Evolutionary conservation across 1,140 invertebrate genomes (phyloP), one percentile per base, ranked within the genome.

Genomic region (Cyrtorhinus lividipennis): DNA sequence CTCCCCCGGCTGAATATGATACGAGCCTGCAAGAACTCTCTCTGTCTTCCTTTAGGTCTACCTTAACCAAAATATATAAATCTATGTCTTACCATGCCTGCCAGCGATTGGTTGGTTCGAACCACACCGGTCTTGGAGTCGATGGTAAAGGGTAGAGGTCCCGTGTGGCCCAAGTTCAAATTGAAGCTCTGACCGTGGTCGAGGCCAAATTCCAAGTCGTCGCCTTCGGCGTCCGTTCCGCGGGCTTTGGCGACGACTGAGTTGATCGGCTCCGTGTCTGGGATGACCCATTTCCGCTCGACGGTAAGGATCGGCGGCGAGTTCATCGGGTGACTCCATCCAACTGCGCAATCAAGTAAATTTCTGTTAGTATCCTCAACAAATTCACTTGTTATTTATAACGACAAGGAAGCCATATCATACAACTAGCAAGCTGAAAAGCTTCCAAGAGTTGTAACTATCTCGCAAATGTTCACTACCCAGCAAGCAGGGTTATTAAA

Each of bases 41-140:
- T n/a, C n/a, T n/a, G n/a, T n/a, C n/a, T n/a, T n/a, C n/a, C n/a
- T n/a, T n/a, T n/a, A n/a, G n/a, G n/a, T n/a, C n/a, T n/a, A n/a
- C n/a, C n/a, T n/a, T n/a, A n/a, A n/a, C n/a, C n/a, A n/a, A n/a
- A n/a, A n/a, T n/a, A n/a, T n/a, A n/a, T n/a, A n/a, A n/a, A n/a
- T n/a, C n/a, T n/a, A n/a, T n/a, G n/a, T n/a, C 78, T 80, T 74
- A 87, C 85, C 71, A 78, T 77, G 62, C 79, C 83, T 67, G 76
- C 74, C 1, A 89, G 72, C 1, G 83, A 81, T 60, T 87, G 80
- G 61, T 86, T 85, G 10, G 87, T 74, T 67, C 78, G 82, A 45
- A 90, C 80, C 2, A 80, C 79, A 13, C 86, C 87, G 10, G 80
- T 85, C 2, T 76, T 73, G 30, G 79, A 78, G 71, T 89, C 79